Evolutionary conservation across 2,797 vertebrate genomes (phyloP).

Genomic region (Microctenopoma lineatum): DNA sequence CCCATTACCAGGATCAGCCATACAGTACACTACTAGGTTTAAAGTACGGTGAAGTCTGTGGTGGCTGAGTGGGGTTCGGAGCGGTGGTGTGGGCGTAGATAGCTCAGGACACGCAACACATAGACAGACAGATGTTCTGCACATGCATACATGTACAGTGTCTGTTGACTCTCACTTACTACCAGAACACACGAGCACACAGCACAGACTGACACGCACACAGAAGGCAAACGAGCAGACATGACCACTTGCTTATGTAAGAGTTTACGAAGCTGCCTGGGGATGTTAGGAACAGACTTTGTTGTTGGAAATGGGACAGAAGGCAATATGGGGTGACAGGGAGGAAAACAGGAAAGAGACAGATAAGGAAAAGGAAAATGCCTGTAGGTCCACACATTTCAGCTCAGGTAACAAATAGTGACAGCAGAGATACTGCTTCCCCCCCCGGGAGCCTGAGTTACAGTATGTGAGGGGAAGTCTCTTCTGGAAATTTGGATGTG

Average conservation of each 20-base stretch:
- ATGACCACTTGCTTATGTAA: slow-evolving; percentile 65
- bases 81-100: slow-evolving; percentile 6
- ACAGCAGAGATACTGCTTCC: slow-evolving; percentile 47
- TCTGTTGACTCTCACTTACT: slow-evolving; percentile 27
- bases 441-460: slow-evolving; percentile 61
- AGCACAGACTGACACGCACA: slow-evolving; percentile 37
- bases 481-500: slow-evolving; percentile 46
- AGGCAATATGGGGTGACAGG: slow-evolving; percentile 23
- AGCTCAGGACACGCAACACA: slow-evolving; percentile 32
- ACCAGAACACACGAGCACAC: slow-evolving; percentile 28
- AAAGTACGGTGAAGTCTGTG: slow-evolving; percentile 35
- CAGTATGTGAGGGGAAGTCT: slow-evolving; percentile 62
- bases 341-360: slow-evolving; percentile 22
- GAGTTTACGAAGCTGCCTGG: slow-evolving; percentile 50
- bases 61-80: slow-evolving; percentile 22
- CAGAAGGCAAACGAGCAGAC: slow-evolving; percentile 31
- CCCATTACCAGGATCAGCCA: slow-evolving; percentile 41
- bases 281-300: slow-evolving; percentile 44
- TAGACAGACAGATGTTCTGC: slow-evolving; percentile 54
- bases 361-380: slow-evolving; percentile 31
- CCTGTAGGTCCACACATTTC: slow-evolving; percentile 25
- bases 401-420: slow-evolving; percentile 45
- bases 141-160: slow-evolving; percentile 12
- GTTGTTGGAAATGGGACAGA: slow-evolving; percentile 52
- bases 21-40: slow-evolving; percentile 41